Evolutionary conservation across 1,140 invertebrate species (phyloP), one percentile per base, ranked within the genome.

Genomic region (Camponotus pennsylvanicus): DNA sequence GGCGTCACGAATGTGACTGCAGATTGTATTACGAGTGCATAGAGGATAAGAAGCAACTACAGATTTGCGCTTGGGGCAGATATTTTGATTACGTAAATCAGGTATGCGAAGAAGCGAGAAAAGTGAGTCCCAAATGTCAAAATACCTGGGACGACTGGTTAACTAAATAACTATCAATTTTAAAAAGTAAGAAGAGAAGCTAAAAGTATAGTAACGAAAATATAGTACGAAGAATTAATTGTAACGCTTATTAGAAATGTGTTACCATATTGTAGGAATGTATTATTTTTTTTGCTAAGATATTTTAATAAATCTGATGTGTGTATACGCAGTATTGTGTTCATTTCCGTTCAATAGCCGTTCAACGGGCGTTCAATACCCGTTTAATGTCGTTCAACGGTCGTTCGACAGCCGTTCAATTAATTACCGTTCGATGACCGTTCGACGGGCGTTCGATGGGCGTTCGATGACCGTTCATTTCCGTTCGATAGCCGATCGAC

Each of bases 221-320:
- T 0, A 37, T n/a, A n/a, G n/a, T n/a, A n/a, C n/a, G 6, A 27
- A 37, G 1, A 61, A 1, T n/a, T 37, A 34, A 27, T 49, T 37
- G 6, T 11, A 78, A 52, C 32, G 34, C 32, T 79, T 79, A 15
- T 5, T 63, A 77, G 42, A 63, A 63, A 32, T 52, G 63, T 63
- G 6, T 21, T 59, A 57, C 21, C 27, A 21, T 55, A n/a, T 42
- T 59, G 57, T 77, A 63, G 15, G 3, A 61, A 34, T 77, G 63
- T 57, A 77, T 32, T 27, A 77, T n/a, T n/a, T n/a, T n/a, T 45
- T 77, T 63, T 32, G 57, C 37, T 77, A 45, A 42, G 57, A n/a
- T 45, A 77, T 77, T 77, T 77, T 63, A 77, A 77, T 77, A 77
- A 77, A 77, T 63, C 37, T 45, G 2, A 18, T 63, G 3, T 52